A percentile compares a stretch with the other conserved stretches of the same genome.
phyloP scores from a whole-genome alignment of 2,797 vertebrate genomes.

The Chloroceryle amazona region DNA sequence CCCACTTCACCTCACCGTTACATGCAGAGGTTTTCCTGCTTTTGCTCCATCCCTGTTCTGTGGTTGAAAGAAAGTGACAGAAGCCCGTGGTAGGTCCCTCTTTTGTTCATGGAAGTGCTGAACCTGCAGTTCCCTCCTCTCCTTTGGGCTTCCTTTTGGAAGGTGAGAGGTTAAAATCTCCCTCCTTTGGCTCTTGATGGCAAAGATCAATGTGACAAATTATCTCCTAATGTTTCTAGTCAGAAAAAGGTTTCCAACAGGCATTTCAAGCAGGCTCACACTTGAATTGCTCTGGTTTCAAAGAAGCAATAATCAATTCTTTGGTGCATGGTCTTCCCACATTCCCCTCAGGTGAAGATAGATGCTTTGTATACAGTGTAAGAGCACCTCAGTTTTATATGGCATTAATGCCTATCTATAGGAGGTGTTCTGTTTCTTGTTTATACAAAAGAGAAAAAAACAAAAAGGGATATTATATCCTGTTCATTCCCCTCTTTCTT shows the following conservation, averaged over 20 bases:
- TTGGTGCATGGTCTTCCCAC: background rate
- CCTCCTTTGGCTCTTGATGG: background rate
- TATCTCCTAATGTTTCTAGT: background rate
- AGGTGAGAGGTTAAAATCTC: conserved; percentile 26
- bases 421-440: background rate
- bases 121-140: background rate
- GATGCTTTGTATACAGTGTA: background rate
- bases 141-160: background rate
- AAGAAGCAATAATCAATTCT: conserved; percentile 48
- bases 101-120: background rate
- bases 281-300: conserved; percentile 47
- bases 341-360: background rate
- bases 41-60: background rate
- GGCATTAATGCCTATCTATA: background rate
- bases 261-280: conserved; percentile 42
- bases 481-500: background rate
- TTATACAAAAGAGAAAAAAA: background rate
- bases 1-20: background rate
- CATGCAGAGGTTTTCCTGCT: background rate
- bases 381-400: background rate
- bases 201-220: conserved; percentile 29
- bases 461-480: background rate
- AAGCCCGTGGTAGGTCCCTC: background rate
- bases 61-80: background rate
- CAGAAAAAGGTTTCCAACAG: conserved; percentile 26